Percentiles rank a stretch among this genome's conserved stretches.
These are phyloP conservation scores for Cydia splendana DNA, from an alignment of 1,140 invertebrate genomes.

Conservation along the genomic window DNA sequence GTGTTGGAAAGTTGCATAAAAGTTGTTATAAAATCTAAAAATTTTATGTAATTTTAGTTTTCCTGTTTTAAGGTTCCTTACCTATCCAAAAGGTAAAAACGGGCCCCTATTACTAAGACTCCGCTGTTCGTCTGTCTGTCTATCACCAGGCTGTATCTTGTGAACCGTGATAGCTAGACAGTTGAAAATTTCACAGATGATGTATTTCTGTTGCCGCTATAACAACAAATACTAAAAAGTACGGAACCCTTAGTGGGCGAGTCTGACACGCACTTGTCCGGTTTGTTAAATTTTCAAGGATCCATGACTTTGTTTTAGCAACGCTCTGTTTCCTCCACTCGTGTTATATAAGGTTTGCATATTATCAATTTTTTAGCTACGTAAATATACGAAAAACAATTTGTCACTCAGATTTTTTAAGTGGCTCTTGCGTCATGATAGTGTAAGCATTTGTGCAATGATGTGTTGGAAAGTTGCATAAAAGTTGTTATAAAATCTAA, in stretches of 20 bases:
- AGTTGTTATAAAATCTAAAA: no score
- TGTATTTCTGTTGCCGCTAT: no score
- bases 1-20: neutral
- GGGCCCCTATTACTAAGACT: no score
- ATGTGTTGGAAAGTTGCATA: neutral
- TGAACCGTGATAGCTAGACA: no score
- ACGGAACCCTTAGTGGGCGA: no score
- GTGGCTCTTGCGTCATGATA: conserved; percentile 1
- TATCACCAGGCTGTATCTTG: no score
- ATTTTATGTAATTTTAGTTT: neutral
- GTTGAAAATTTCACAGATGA: no score
- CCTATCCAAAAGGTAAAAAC: no score
- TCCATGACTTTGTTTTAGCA: conserved; percentile 30
- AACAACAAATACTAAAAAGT: no score
- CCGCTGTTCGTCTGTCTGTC: no score
- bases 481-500: no score
- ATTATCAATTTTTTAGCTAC: conserved; percentile 17
- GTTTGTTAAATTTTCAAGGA: conserved; percentile 22
- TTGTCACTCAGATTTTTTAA: conserved; percentile 2
- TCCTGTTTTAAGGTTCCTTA: neutral
- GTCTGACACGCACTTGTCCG: no score
- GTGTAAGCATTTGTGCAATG: neutral
- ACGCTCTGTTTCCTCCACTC: conserved; percentile 21
- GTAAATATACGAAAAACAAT: neutral
- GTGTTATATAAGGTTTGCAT: conserved; percentile 27